These are phyloP conservation scores for Dicerorhinus sumatrensis DNA, from an alignment of 2,113 vertebrate genomes.

Conservation along the genomic window DNA sequence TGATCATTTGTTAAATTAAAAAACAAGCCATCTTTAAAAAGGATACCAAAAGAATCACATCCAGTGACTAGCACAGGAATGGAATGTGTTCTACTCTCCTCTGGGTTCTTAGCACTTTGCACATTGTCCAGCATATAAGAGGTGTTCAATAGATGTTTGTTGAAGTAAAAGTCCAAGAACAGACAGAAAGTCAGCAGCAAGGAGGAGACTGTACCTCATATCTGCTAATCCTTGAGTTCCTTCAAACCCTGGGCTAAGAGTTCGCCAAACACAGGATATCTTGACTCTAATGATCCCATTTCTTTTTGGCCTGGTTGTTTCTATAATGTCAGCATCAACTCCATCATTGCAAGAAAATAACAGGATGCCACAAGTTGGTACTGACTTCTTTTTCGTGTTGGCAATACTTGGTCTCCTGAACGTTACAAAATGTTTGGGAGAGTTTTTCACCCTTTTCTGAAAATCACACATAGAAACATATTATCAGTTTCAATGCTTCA, in stretches of 20 bases:
- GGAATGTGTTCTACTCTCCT: neutral
- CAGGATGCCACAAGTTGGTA: neutral
- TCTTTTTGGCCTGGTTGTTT: neutral
- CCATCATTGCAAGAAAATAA: neutral
- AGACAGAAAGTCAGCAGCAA: neutral
- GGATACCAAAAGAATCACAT: neutral
- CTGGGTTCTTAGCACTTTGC: neutral
- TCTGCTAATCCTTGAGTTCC: neutral
- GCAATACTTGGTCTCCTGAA: neutral
- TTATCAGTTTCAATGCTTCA: slow-evolving; percentile 3
- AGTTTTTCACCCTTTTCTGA: neutral
- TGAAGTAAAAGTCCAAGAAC: neutral
- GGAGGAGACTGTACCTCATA: neutral
- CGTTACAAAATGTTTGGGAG: neutral
- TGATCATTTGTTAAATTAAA: neutral
- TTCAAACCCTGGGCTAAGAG: neutral
- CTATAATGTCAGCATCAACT: neutral
- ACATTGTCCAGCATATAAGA: neutral
- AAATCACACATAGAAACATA: neutral
- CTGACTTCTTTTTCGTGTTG: neutral
- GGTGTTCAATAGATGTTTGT: neutral
- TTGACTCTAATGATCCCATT: neutral
- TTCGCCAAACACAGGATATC: neutral
- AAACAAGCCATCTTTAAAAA: neutral
- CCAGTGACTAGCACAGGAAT: neutral